Base-by-base conservation (phyloP, 2,113 vertebrate genomes). In the Hippopotamus amphibius region DNA sequence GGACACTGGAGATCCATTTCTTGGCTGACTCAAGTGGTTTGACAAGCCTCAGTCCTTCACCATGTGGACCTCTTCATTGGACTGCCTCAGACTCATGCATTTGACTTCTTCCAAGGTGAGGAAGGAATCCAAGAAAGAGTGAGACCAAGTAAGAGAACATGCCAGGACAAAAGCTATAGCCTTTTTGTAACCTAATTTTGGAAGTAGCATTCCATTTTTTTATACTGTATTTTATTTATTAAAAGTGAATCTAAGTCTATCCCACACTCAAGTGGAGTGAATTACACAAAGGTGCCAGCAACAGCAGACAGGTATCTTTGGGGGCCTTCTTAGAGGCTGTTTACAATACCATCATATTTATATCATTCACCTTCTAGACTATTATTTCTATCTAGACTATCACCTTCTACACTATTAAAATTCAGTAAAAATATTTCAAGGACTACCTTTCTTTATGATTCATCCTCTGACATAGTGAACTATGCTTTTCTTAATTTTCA, bases 261-360 rank as follows among this genome's bases (percentile, higher is more conserved):
- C 0, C 3, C 28, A 33, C 1, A 69, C 5, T 85, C 15, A 66
- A n/a, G 30, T 61, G 3, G 28, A 57, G 0, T 22, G 24, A 21
- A 46, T 69, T 89, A 19, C 33, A 48, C 43, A 88, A n/a, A 91
- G 17, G 0, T 65, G 19, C n/a, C 21, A 74, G 63, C 9, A 72
- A 0, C 3, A 61, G 65, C 2, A 79, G 12, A 4, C 1, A 46
- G 7, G 16, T 6, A 55, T 72, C 6, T 76, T 2, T 24, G 15
- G 46, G 15, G 7, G 19, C 5, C 0, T 13, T 46, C 7, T n/a
- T 82, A 16, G 0, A 9, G 0, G 7, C 17, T 76, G 5, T 33
- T 19, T 61, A 16, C 30, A 3, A 30, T 33, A 33, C 12, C n/a
- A 28, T 59, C 46, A 16, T 88, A 21, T 26, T 43, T 88, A 4